Conservation (phyloP, 2,888 invertebrate species). For the Hirtodrosophila alboralis region DNA sequence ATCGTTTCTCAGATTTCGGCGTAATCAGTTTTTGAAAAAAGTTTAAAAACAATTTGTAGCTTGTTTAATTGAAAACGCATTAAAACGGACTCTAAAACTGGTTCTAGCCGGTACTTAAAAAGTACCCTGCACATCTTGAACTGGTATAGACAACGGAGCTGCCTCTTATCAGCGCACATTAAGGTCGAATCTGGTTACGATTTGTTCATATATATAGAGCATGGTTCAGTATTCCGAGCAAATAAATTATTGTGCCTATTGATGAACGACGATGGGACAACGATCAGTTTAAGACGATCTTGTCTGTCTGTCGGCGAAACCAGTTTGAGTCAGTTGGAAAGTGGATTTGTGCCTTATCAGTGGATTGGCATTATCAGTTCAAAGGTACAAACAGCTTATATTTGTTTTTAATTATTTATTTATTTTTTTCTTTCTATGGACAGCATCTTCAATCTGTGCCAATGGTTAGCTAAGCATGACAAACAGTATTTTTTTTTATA, state of each 20-base stretch:
- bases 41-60: conserved; percentile 50
- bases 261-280: conserved; percentile 43
- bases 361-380: conserved; percentile 63
- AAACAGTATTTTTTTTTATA: conserved; percentile 17
- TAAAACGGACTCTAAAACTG: conserved; percentile 40
- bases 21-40: conserved; percentile 47
- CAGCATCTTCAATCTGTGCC: conserved; percentile 53
- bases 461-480: conserved; percentile 48
- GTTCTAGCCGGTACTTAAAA: conserved; percentile 43
- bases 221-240: conserved; percentile 59
- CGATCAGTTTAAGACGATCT: conserved; percentile 36
- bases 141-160: conserved; percentile 52
- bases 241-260: conserved; percentile 52
- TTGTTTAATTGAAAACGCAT: conserved; percentile 52
- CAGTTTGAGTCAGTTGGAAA: conserved; percentile 64
- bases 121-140: conserved; percentile 47
- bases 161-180: conserved; percentile 67
- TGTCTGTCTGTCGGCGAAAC: conserved; percentile 50
- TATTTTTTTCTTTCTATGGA: conserved; percentile 26
- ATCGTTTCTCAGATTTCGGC: conserved; percentile 23
- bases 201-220: conserved; percentile 49
- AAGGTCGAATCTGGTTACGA: conserved; percentile 69
- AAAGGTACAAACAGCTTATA: conserved; percentile 55
- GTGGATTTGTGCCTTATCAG: conserved; percentile 65
- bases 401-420: conserved; percentile 20